Evolutionary conservation across 1,140 invertebrate species (phyloP), one percentile per base, ranked within the genome.

Genomic region (Polypedilum vanderplanki): DNA sequence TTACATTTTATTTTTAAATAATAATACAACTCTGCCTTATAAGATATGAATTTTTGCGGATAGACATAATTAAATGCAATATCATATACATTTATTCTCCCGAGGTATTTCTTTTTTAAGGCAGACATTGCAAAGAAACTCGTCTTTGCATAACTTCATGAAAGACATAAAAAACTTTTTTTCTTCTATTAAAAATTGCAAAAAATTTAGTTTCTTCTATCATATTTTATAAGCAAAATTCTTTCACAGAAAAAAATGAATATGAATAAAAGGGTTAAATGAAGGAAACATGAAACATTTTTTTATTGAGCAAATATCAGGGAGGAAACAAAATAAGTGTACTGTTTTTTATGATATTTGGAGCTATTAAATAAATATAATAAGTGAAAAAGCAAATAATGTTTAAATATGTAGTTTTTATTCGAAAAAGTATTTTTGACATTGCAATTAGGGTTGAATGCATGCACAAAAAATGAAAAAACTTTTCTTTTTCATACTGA

Each of bases 341-440:
- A 67, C 7, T n/a, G 41, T 67, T 67, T 67, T 67, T 8, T 20
- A 8, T 15, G 64, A 67, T 17, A 18, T 20, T 20, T 8, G 10
- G 18, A 70, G 20, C 65, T 70, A 70, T 70, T 70, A 70, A 70
- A 70, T 70, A 70, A 70, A 70, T 70, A 70, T 70, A 70, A 70
- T 70, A 70, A 70, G 65, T 70, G 17, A 18, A 70, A 70, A 70
- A 70, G 20, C 46, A 57, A 57, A 57, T 57, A 57, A 57, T 57
- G 46, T 57, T 33, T 57, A 57, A 57, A 57, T 57, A 9, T 70
- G 24, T n/a, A 57, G 41, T 46, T 46, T 46, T 46, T 15, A 57
- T 46, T 57, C 46, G n/a, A n/a, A 12, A 57, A 46, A 46, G n/a
- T n/a, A n/a, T 57, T n/a, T 57, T 57, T 57, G 46, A 57, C 46